These are phyloP conservation scores for Lithobates sylvaticus DNA, from an alignment of 2,797 vertebrate species.

Conservation along the genomic window DNA sequence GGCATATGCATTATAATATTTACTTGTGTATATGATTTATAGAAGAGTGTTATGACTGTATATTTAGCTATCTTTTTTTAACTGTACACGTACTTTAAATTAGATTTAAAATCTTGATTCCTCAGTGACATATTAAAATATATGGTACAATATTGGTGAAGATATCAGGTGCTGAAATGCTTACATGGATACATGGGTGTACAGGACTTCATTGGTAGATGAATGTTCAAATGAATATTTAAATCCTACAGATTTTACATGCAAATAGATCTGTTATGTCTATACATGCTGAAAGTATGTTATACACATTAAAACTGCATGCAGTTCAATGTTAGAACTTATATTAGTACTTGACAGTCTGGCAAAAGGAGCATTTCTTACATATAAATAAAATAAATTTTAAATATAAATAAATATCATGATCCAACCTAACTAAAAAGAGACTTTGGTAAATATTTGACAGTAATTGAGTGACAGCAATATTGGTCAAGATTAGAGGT, in stretches of 20 bases:
- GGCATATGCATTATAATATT: not conserved
- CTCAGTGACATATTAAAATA: not conserved
- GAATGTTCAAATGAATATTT: not conserved
- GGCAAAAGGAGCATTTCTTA: not conserved
- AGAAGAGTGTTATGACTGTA: not conserved
- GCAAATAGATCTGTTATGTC: slow-evolving; percentile 5
- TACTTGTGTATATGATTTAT: not conserved
- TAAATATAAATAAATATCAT: not conserved
- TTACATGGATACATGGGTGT: not conserved
- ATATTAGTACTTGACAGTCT: not conserved
- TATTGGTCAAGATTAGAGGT: too few species aligned
- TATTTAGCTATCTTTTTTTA: too few species aligned
- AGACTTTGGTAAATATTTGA: not conserved
- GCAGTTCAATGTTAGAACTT: not conserved
- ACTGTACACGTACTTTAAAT: not conserved
- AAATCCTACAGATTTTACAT: not conserved
- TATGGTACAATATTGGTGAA: not conserved
- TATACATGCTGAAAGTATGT: slow-evolving; percentile 13
- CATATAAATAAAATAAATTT: not conserved
- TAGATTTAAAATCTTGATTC: not conserved
- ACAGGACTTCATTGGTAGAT: not conserved
- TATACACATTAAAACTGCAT: not conserved
- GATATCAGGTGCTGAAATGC: not conserved
- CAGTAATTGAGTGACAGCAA: not conserved
- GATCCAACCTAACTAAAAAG: not conserved